Evolutionary conservation across 1,140 invertebrate genomes (phyloP).

Genomic region (Drosophila repletoides): DNA sequence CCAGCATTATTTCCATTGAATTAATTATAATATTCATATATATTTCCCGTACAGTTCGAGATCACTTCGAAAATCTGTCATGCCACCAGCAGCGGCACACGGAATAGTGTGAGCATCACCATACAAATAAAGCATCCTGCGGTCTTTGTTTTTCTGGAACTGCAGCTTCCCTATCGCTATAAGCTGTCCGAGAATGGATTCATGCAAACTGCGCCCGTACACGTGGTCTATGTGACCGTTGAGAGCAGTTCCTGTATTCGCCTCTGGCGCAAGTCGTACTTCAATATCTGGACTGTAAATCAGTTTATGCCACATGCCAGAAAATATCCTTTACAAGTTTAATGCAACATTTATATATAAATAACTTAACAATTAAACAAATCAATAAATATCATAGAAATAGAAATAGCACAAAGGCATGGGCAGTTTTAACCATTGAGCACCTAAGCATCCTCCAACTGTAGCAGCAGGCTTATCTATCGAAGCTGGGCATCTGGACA

Average conservation of each 20-base stretch:
- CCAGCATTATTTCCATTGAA: not conserved
- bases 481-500: conserved; percentile 81
- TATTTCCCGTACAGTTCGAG: conserved; percentile 38
- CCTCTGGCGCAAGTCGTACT: conserved; percentile 50
- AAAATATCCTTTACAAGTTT: conserved; percentile 43
- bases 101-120: conserved; percentile 81
- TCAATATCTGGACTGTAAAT: conserved; percentile 72
- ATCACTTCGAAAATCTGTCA: conserved; percentile 52
- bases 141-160: conserved; percentile 78
- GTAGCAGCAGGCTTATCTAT: conserved; percentile 65
- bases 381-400: conserved; percentile 63
- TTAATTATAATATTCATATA: not conserved
- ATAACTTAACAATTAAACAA: conserved; percentile 68
- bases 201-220: conserved; percentile 63
- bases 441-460: conserved; percentile 5
- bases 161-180: conserved; percentile 57
- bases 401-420: conserved; percentile 15
- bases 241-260: conserved; percentile 41
- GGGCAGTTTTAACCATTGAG: conserved; percentile 5
- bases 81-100: conserved; percentile 67
- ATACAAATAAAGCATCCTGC: conserved; percentile 66
- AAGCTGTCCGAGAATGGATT: conserved; percentile 82
- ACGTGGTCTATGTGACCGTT: conserved; percentile 63
- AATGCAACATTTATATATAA: conserved; percentile 62
- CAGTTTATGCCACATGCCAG: conserved; percentile 53